A percentile compares a stretch with the other conserved stretches of the same genome.
phyloP scores from a whole-genome alignment of 64 coral and sea anemone genomes.

The Pachyseris speciosa region DNA sequence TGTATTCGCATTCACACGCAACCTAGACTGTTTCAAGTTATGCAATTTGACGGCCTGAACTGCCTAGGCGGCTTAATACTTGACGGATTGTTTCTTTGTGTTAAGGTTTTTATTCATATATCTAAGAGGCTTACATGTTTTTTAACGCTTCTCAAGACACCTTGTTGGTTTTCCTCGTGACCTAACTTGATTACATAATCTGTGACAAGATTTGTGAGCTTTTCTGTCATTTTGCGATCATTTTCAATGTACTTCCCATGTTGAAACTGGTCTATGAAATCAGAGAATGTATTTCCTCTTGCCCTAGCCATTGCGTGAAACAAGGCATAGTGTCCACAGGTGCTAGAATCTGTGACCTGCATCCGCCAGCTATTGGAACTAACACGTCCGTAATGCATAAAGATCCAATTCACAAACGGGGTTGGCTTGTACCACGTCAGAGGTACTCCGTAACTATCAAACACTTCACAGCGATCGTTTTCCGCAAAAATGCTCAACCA shows the following conservation, averaged over 20 bases:
- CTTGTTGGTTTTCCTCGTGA: too few species aligned
- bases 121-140: too few species aligned
- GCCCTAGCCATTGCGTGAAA: background rate
- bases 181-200: too few species aligned
- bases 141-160: too few species aligned
- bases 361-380: background rate
- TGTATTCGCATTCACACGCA: too few species aligned
- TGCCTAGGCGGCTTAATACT: too few species aligned
- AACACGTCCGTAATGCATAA: background rate
- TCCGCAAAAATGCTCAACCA: background rate
- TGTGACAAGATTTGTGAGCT: too few species aligned
- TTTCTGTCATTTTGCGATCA: background rate
- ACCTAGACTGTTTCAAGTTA: too few species aligned
- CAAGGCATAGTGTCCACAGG: slow-evolving; percentile 9
- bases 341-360: background rate
- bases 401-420: background rate
- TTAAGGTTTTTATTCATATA: too few species aligned
- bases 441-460: background rate
- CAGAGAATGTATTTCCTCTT: background rate
- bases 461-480: background rate
- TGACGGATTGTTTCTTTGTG: too few species aligned
- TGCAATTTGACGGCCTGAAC: too few species aligned
- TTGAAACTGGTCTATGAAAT: background rate
- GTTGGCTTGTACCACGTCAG: background rate
- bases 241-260: background rate